Evolutionary conservation across 2,113 vertebrate species (phyloP).

Genomic region (Madoqua kirkii): DNA sequence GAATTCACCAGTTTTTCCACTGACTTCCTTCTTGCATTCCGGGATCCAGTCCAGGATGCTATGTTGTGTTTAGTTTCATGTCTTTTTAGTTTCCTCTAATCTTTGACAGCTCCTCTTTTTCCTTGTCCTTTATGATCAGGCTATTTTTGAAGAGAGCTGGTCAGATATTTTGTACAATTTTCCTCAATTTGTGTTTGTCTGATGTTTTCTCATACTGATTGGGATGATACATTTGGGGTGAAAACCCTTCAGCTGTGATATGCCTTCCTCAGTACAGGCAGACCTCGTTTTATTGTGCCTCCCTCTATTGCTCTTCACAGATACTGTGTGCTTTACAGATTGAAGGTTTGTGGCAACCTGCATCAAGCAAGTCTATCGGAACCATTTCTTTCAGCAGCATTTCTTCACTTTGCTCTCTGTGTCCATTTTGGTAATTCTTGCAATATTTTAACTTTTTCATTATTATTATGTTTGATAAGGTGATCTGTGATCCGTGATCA

Average conservation of each 20-base stretch:
- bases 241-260: not conserved
- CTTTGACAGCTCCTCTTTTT: not conserved
- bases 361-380: not conserved
- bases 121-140: not conserved
- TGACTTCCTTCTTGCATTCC: not conserved
- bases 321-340: not conserved
- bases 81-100: not conserved
- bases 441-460: not conserved
- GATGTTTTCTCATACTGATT: not conserved
- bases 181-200: not conserved
- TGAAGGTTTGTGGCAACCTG: not conserved
- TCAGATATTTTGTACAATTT: not conserved
- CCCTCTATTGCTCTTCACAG: not conserved
- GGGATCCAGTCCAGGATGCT: not conserved
- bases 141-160: not conserved
- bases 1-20: not conserved
- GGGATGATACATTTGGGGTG: not conserved
- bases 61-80: not conserved
- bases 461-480: not conserved
- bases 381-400: not conserved
- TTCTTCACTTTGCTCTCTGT: not conserved
- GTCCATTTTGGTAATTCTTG: not conserved
- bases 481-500: not conserved
- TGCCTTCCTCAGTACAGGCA: not conserved
- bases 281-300: not conserved